A percentile compares a stretch with the other conserved stretches of the same genome.
Evolutionary conservation across 2,113 vertebrate genomes (phyloP).

Genomic region (Orthonyx spaldingii): DNA sequence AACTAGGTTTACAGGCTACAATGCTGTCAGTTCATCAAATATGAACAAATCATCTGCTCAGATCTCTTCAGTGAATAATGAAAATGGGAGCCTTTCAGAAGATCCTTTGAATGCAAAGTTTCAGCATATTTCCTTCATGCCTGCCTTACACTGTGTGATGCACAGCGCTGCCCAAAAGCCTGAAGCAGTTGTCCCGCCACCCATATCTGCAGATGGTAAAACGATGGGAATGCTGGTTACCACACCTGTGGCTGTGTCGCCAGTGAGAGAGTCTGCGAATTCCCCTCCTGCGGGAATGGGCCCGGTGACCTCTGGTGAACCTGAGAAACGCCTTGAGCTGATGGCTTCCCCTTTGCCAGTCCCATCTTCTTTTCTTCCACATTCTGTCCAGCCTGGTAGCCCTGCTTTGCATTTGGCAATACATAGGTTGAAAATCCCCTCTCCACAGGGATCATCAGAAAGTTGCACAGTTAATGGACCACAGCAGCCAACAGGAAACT

Average conservation of each 20-base stretch:
- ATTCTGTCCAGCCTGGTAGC: conserved; percentile 66
- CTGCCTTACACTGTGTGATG: conserved; percentile 79
- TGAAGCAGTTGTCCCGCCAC: conserved; percentile 67
- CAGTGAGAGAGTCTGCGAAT: conserved; percentile 63
- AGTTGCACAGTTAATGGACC: conserved; percentile 65
- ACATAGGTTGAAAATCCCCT: conserved; percentile 81
- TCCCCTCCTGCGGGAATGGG: conserved; percentile 64
- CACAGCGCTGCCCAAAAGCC: conserved; percentile 76
- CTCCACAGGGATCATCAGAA: conserved; percentile 72
- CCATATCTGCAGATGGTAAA: conserved; percentile 77
- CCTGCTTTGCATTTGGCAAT: conserved; percentile 79
- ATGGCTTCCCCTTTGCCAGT: conserved; percentile 68
- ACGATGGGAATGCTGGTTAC: conserved; percentile 75
- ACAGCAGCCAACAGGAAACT: conserved; percentile 71
- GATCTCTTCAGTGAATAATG: conserved; percentile 64
- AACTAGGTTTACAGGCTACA: conserved; percentile 69
- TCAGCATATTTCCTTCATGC: conserved; percentile 79
- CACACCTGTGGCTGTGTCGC: conserved; percentile 68
- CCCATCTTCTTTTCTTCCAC: conserved; percentile 74
- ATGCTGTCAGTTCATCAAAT: conserved; percentile 59
- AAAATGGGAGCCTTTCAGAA: conserved; percentile 62
- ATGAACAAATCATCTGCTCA: conserved; percentile 68
- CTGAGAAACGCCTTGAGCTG: conserved; percentile 79
- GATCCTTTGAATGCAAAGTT: conserved; percentile 72
- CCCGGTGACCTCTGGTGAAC: conserved; percentile 59